Evolutionary conservation across 2,113 vertebrate genomes (phyloP).

Genomic region (Balaeniceps rex): DNA sequence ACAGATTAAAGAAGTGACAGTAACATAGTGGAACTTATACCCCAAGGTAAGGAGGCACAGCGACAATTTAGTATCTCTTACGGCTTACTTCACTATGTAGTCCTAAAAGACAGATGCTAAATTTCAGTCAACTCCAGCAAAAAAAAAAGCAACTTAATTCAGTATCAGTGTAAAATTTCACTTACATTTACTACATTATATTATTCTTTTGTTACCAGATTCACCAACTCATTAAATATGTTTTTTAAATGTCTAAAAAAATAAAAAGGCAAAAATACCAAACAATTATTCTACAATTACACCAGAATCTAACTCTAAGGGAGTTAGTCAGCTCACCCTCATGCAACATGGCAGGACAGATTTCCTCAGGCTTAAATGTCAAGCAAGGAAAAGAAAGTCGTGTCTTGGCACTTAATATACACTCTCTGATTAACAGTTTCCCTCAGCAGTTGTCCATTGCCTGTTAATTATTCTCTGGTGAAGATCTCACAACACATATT

Average conservation of each 20-base stretch:
- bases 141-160: neutral
- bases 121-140: neutral
- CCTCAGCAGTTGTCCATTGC: neutral
- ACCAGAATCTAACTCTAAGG: fast-evolving
- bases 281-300: neutral
- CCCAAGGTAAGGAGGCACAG: neutral
- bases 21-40: neutral
- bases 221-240: neutral
- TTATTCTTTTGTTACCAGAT: neutral
- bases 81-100: fast-evolving
- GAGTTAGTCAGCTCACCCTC: neutral
- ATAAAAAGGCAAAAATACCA: neutral
- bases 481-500: neutral
- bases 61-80: neutral
- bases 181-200: neutral
- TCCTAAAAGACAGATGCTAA: neutral
- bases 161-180: neutral
- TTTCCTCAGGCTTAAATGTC: neutral
- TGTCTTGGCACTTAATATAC: neutral
- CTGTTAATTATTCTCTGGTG: neutral
- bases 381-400: neutral
- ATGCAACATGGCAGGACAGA: neutral
- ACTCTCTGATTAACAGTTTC: neutral
- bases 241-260: neutral
- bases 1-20: too few species aligned